Conservation (phyloP, 2,888 invertebrate genomes). For the Crioceris asparagi region DNA sequence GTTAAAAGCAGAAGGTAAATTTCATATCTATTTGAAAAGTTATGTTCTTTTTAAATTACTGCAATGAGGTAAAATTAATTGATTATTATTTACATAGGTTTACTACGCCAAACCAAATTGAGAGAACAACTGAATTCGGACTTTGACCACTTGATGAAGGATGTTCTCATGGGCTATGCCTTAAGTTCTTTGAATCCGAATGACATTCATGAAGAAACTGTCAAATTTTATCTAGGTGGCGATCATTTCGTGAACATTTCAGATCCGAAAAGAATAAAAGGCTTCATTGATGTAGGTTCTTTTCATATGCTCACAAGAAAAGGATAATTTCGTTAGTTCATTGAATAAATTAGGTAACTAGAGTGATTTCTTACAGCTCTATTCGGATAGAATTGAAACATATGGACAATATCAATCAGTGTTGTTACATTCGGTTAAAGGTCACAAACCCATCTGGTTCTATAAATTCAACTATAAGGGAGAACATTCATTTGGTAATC, state of each 20-base stretch:
- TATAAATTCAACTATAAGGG: constrained; percentile 43
- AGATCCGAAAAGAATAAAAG: constrained; percentile 22
- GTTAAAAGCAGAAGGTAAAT: constrained; percentile 37
- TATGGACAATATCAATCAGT: constrained; percentile 38
- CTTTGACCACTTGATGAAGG: constrained; percentile 23
- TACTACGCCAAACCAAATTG: constrained; percentile 16
- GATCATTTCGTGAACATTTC: constrained; percentile 17
- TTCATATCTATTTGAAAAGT: no score
- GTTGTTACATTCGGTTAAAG: constrained; percentile 27
- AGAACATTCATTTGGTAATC: constrained; percentile 34
- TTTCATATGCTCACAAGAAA: no score
- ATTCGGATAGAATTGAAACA: constrained; percentile 41
- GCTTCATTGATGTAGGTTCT: constrained; percentile 28
- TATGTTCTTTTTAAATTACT: no score
- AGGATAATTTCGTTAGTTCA: no score
- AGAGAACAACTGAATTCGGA: constrained; percentile 21
- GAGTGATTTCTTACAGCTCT: constrained; percentile 31
- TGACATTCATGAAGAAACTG: constrained; percentile 22
- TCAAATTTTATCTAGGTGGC: constrained; percentile 23
- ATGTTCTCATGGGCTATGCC: constrained; percentile 19
- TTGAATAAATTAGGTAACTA: background rate
- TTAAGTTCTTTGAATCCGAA: constrained; percentile 15
- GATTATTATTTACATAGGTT: constrained; percentile 3
- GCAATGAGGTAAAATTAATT: background rate
- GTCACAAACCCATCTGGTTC: constrained; percentile 37